These are phyloP conservation scores for Cichlasoma orientale DNA, from an alignment of 2,797 vertebrate species.

Conservation along the genomic window DNA sequence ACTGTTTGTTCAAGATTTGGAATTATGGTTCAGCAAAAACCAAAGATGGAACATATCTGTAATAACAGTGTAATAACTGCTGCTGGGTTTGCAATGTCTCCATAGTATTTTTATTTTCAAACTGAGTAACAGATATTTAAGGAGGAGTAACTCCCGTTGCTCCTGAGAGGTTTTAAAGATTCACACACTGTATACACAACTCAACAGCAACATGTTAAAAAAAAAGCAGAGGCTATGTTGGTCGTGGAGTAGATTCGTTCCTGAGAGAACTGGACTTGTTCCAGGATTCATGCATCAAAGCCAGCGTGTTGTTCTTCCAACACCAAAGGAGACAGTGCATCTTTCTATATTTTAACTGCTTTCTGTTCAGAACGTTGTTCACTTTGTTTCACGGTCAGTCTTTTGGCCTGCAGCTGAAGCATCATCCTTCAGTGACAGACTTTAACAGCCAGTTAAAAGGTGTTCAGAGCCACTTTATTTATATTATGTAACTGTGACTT, in stretches of 20 bases:
- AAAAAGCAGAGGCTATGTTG: background rate
- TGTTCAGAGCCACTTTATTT: background rate
- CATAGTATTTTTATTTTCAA: background rate
- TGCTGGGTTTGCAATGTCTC: background rate
- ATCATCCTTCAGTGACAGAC: background rate
- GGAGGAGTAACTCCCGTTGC: background rate
- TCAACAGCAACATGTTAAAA: background rate
- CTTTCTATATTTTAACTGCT: background rate
- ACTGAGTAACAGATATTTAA: background rate
- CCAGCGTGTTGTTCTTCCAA: background rate
- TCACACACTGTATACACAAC: background rate
- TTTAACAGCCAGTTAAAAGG: background rate
- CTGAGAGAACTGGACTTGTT: background rate
- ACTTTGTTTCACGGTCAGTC: background rate
- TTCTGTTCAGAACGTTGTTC: background rate
- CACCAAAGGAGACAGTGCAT: background rate
- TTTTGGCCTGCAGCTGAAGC: background rate
- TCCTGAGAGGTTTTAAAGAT: slow-evolving; percentile 2
- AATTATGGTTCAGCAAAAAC: background rate
- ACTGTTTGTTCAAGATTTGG: background rate
- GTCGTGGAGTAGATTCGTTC: background rate
- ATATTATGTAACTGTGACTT: background rate
- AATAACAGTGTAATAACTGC: background rate
- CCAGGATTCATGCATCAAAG: slow-evolving; percentile 13
- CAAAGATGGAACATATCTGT: background rate